Evolutionary conservation across 30 jellyfish, hydroid and myxozoan species (phyloP), one percentile per base, ranked within the genome.

Genomic region (Pseudorhiza aurosa): DNA sequence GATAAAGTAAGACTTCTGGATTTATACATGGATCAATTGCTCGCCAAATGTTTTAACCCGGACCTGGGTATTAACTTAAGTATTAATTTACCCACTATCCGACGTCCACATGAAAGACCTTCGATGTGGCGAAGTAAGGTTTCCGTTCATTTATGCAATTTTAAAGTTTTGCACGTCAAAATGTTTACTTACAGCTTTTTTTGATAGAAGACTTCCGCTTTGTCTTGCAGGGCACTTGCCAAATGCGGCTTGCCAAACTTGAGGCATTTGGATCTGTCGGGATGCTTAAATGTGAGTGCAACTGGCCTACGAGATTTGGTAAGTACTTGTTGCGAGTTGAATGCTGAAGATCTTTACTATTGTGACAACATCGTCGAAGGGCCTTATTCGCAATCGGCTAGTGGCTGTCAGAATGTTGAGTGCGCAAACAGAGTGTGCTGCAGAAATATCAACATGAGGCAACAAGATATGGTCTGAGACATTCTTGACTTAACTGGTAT

Each of bases 341-440:
- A 80, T 30, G 85, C 86, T 32, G 78, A 75, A 32, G 96, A 85
- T 50, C 87, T 92, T 4, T 92, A 26, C 45, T 92, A 92, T 62
- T 92, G 98, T 65, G 98, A 92, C 79, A 92, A 92, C 53, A 75
- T 92, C 62, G 51, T 53, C 15, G 98, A 85, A 68, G 96, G 93
- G 12, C 95, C 93, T 0, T 92, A 45, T 49, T 56, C 88, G 4
- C 88, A 82, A 21, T 56, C 68, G 1, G 95, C 98, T 58, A 78
- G 88, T 27, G 98, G 98, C 18, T 92, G 98, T 57, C 98, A 92
- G 59, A 92, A 92, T 81, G 76, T 77, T 45, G 95, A 89, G 27
- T 92, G 98, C 68, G 56, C 46, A 65, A 85, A 92, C 63, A 79
- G 98, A 31, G 95, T 85, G 31, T 92, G 98, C 53, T 92, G 98